These are phyloP conservation scores for Nomada hirtipes DNA, from an alignment of 2,888 invertebrate species.

Conservation along the genomic window DNA sequence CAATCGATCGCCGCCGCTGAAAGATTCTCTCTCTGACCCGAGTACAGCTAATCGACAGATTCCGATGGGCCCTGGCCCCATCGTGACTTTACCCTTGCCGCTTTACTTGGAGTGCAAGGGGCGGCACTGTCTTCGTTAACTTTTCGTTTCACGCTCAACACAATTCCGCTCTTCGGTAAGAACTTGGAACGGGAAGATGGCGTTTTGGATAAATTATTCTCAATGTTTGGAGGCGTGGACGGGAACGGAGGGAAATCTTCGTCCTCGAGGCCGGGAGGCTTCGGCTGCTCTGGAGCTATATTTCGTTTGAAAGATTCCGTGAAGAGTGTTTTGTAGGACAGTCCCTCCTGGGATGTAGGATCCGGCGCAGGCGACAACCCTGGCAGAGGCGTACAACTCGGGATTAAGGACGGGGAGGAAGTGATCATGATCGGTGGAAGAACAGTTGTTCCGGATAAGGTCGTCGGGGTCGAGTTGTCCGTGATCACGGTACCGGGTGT, in stretches of 20 bases:
- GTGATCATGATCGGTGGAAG: constrained; percentile 20
- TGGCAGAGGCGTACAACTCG: not conserved
- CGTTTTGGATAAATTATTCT: constrained; percentile 46
- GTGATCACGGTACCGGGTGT: not conserved
- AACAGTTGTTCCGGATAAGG: constrained; percentile 1
- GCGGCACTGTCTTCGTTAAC: constrained; percentile 65
- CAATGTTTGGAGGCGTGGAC: constrained; percentile 62
- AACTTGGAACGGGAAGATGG: constrained; percentile 65
- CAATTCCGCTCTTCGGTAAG: constrained; percentile 78
- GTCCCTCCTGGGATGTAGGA: constrained; percentile 17
- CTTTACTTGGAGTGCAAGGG: constrained; percentile 65
- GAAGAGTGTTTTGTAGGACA: constrained; percentile 33
- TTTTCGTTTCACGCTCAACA: constrained; percentile 79
- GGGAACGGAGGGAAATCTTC: constrained; percentile 78
- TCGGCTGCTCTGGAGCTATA: constrained; percentile 76
- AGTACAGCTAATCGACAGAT: constrained; percentile 16
- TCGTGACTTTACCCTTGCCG: constrained; percentile 78
- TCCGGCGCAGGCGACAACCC: constrained; percentile 5
- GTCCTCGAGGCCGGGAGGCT: constrained; percentile 81
- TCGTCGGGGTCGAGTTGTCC: constrained; percentile 2
- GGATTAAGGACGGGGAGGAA: constrained; percentile 12
- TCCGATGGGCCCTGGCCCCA: constrained; percentile 81
- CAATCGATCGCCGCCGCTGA: not conserved
- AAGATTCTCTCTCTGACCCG: not conserved
- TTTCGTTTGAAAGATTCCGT: constrained; percentile 64